Evolutionary conservation across 2,888 invertebrate genomes (phyloP), one percentile per base, ranked within the genome.

Genomic region (Helleia helle): DNA sequence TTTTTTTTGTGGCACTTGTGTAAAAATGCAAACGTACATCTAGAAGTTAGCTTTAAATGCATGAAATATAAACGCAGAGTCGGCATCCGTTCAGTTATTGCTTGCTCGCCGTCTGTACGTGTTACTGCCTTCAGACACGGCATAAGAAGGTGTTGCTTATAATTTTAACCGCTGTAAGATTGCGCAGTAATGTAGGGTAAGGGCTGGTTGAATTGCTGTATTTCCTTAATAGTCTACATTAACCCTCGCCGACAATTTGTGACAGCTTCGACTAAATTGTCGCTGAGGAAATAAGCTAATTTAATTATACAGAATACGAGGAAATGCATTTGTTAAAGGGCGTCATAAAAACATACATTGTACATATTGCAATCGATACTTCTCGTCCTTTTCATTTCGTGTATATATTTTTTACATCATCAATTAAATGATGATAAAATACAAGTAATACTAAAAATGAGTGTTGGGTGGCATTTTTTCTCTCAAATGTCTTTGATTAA

Each of bases 221-320:
- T 83, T 83, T 83, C 83, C 83, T 74, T 83, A 83, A 83, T 83
- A 83, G 79, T 79, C 76, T 76, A 71, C 80, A 80, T 79, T 83
- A 83, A 83, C 76, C 81, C 74, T 62, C 70, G 77, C 65, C 80
- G 71, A 81, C 81, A 77, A 83, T 83, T 84, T 77, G 81, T 75
- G 81, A 83, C 74, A 75, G 74, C 77, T 75, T 71, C 80, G 81
- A 75, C 66, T 70, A 81, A 83, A 84, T 83, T 77, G 80, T 80
- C 74, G 81, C 66, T 70, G 67, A 81, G 83, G 83, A 84, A 84
- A 84, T 84, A 79, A 81, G 83, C 81, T 81, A 84, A 84, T 84
- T 83, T 81, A 71, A 72, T 75, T 77, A 70, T 71, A 65, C 71
- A 74, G 69, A 67, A 62, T 65, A 66, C 74, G 73, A 65, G 70